phyloP scores from a whole-genome alignment of 2,888 invertebrate species.

The Stenodema calcarata region DNA sequence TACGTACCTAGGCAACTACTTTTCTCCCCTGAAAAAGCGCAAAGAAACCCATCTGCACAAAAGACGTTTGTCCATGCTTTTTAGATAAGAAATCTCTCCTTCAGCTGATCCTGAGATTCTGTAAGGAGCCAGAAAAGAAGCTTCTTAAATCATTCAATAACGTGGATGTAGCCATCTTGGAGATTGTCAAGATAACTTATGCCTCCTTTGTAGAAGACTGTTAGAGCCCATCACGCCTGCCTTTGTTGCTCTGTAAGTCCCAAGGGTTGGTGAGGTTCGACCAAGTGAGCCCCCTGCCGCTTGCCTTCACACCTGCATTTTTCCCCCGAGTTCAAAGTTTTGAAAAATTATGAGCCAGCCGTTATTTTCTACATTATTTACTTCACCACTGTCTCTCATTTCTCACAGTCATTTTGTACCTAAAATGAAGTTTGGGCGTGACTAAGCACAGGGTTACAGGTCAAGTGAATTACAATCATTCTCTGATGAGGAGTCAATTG shows the following conservation, averaged over 20 bases:
- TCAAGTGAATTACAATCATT: too few relatives aligned
- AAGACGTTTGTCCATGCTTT: background rate
- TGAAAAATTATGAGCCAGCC: slow-evolving; percentile 42
- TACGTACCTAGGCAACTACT: too few relatives aligned
- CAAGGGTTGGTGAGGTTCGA: background rate
- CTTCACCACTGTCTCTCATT: too few relatives aligned
- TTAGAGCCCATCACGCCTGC: slow-evolving; percentile 43
- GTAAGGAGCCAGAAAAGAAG: slow-evolving; percentile 16
- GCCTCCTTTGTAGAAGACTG: slow-evolving; percentile 26
- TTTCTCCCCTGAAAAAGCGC: too few relatives aligned
- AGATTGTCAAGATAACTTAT: slow-evolving; percentile 48
- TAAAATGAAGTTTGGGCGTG: too few relatives aligned
- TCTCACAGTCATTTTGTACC: too few relatives aligned
- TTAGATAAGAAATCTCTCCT: slow-evolving; percentile 9
- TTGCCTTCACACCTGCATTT: slow-evolving; percentile 41
- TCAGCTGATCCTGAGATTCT: slow-evolving; percentile 11
- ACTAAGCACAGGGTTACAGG: too few relatives aligned
- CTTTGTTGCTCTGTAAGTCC: slow-evolving; percentile 29
- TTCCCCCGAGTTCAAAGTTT: background rate
- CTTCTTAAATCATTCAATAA: slow-evolving; percentile 44
- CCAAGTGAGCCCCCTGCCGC: slow-evolving; percentile 24
- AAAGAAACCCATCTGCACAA: background rate
- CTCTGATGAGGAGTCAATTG: too few relatives aligned
- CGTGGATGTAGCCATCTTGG: slow-evolving; percentile 44
- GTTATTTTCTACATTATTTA: too few relatives aligned